A percentile compares a stretch with the other conserved stretches of the same genome.
These are phyloP conservation scores for Phacellophora camtschatica DNA, from an alignment of 30 jellyfish, hydroid and myxozoan species.

Conservation along the genomic window DNA sequence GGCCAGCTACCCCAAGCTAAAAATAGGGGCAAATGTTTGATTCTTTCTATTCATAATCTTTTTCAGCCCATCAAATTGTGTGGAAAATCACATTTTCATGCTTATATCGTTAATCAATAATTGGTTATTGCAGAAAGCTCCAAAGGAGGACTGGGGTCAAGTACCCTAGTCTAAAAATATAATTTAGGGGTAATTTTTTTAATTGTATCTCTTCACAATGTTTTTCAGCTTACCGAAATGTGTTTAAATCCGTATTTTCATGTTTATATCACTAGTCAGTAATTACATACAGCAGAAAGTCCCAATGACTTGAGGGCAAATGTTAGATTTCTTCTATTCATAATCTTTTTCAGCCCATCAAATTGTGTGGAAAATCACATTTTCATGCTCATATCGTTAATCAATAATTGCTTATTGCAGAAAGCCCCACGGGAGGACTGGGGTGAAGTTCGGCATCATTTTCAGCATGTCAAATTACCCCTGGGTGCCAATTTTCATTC, in stretches of 20 bases:
- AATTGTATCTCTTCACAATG: not conserved
- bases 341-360: not conserved
- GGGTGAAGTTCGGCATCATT: not conserved
- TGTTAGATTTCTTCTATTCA: not conserved
- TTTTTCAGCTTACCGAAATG: not conserved
- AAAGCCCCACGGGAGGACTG: not conserved
- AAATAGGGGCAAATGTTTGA: not conserved
- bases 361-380: not conserved
- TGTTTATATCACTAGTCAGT: not conserved
- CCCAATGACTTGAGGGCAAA: not conserved
- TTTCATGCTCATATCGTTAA: not conserved
- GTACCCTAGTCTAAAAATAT: conserved; percentile 4
- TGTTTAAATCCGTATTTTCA: not conserved
- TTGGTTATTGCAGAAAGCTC: not conserved
- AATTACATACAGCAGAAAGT: not conserved
- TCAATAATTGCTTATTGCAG: not conserved
- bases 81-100: not conserved
- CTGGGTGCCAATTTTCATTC: not conserved
- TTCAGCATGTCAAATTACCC: not conserved
- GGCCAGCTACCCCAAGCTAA: not conserved
- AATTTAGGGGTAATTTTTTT: not conserved
- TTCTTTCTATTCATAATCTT: not conserved
- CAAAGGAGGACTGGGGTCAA: not conserved
- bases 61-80: not conserved
- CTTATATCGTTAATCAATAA: not conserved